Evolutionary conservation across 2,797 vertebrate species (phyloP), one percentile per base, ranked within the genome.

Genomic region (Enoplosus armatus): DNA sequence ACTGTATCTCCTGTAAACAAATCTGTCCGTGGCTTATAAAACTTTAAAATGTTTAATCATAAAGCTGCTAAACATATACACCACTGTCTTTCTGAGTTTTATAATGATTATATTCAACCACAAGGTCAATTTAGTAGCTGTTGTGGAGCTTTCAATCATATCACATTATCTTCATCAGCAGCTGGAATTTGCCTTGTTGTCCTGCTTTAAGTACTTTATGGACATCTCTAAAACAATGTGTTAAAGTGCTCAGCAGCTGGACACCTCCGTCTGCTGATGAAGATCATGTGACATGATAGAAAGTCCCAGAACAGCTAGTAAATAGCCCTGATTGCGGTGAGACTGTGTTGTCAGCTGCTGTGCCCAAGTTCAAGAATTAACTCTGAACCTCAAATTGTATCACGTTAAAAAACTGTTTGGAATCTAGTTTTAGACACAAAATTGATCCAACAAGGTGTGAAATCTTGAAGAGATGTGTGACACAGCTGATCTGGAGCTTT

Each of bases 401-500:
- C 22, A 56, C 11, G 2, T 45, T 70, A 14, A 53, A 65, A n/a
- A 3, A 3, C 35, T 20, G 10, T 47, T 31, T 60, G 11, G 15
- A 65, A 48, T 37, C 33, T 54, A 9, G 12, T 54, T 73, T 74
- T 37, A 51, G 64, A 43, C 18, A 12, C 1, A 33, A 29, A 68
- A 71, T 47, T 47, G 16, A 63, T 47, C 20, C 7, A 24, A 27
- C 18, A 11, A 48, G 27, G 9, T 48, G 4, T 27, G 50, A 58
- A 5, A 29, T 72, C 16, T 51, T 41, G 48, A n/a, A 37, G 31
- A 51, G 31, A 67, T n/a, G 18, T 24, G 22, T 27, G 67, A 64
- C 51, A 63, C 41, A 29, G 15, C 47, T 65, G 11, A 73, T 81
- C 16, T 67, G 14, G 2, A n/a, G 65, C 41, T 77, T 45, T 43